Conservation (phyloP, 1,140 invertebrate species). For the Saccostrea glomerata region DNA sequence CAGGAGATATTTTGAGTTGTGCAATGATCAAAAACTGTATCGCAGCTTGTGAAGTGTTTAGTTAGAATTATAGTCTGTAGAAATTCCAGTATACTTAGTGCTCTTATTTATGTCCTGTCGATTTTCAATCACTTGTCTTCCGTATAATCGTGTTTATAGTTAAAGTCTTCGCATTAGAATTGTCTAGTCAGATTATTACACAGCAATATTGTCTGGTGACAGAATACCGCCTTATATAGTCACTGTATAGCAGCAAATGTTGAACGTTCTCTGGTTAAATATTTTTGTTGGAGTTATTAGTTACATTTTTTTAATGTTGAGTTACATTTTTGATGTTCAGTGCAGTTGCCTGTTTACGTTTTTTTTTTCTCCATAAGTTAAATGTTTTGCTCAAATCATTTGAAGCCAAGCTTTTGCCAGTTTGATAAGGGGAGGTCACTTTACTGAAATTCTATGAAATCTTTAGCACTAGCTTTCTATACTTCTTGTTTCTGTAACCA, state of each 20-base stretch:
- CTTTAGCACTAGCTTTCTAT: constrained; percentile 2
- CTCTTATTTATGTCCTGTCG: background rate
- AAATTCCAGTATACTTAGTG: background rate
- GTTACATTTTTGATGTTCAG: background rate
- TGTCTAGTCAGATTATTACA: constrained; percentile 23
- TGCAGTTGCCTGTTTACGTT: background rate
- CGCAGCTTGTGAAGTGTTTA: background rate
- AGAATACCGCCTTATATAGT: background rate
- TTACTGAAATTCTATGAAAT: background rate
- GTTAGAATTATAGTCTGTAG: background rate
- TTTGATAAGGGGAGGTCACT: background rate
- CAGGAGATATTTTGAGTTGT: background rate
- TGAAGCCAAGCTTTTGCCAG: background rate
- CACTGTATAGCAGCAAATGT: background rate
- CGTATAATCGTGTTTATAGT: background rate
- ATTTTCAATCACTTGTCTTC: constrained; percentile 5
- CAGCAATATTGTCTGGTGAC: background rate
- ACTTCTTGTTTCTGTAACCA: background rate
- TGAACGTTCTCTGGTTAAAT: constrained; percentile 7
- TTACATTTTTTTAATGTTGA: background rate
- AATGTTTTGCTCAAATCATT: background rate
- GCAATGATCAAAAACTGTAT: background rate
- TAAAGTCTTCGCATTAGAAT: background rate
- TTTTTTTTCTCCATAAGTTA: background rate
- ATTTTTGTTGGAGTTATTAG: constrained; percentile 16